phyloP scores from a whole-genome alignment of 2,113 vertebrate genomes.

The Lucifuga dentata region DNA sequence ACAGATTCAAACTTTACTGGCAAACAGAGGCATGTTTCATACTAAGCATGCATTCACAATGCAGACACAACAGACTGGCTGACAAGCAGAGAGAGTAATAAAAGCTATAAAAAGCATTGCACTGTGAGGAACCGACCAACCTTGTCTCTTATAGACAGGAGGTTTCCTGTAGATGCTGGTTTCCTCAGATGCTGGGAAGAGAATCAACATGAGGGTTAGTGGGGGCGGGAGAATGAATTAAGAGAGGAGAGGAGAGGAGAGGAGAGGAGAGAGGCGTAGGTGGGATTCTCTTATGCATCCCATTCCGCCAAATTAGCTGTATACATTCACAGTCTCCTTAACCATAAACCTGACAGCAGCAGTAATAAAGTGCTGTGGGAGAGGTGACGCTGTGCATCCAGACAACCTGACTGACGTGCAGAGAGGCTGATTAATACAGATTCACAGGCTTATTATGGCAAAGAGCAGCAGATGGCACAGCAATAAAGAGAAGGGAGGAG shows the following conservation, averaged over 20 bases:
- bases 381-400: slow-evolving; percentile 47
- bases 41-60: background rate
- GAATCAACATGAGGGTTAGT: slow-evolving; percentile 24
- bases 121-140: slow-evolving; percentile 72
- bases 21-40: slow-evolving; percentile 9
- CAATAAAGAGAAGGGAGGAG: slow-evolving; percentile 41
- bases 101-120: slow-evolving; percentile 6
- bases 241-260: slow-evolving; percentile 18
- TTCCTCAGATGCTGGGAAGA: slow-evolving; percentile 87
- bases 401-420: slow-evolving; percentile 47
- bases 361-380: slow-evolving; percentile 44
- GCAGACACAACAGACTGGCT: background rate
- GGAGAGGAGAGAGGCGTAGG: background rate
- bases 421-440: slow-evolving; percentile 54
- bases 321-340: slow-evolving; percentile 43
- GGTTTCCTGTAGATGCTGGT: slow-evolving; percentile 96
- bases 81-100: slow-evolving; percentile 5
- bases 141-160: slow-evolving; percentile 95
- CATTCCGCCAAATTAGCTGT: slow-evolving; percentile 41
- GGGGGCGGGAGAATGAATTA: background rate
- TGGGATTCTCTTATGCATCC: slow-evolving; percentile 22
- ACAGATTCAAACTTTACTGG: slow-evolving; percentile 2
- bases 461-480: slow-evolving; percentile 62
- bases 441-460: slow-evolving; percentile 42
- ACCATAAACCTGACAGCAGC: slow-evolving; percentile 54